phyloP scores from a whole-genome alignment of 37 sponge, comb jelly and placozoan genomes.

The Geodia barretti region DNA sequence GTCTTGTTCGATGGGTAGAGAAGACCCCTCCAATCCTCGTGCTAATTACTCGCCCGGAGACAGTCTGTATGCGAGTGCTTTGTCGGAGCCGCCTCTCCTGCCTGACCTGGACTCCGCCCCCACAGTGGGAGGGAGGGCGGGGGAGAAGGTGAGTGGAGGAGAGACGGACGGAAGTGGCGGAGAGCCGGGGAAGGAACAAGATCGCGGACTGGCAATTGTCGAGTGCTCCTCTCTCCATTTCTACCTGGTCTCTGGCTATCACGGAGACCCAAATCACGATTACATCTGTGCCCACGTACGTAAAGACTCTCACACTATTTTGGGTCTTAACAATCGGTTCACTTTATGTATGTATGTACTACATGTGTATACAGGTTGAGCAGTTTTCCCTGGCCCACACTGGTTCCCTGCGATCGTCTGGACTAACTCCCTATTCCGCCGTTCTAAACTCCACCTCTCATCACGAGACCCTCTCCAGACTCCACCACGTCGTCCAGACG shows the following conservation, averaged over 20 bases:
- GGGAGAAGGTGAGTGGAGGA: not conserved
- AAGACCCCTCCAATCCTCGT: not conserved
- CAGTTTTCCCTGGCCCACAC: conserved; percentile 42
- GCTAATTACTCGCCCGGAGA: not conserved
- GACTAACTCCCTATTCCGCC: conserved; percentile 1
- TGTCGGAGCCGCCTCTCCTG: conserved; percentile 17
- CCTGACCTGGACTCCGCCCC: conserved; percentile 22
- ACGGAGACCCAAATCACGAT: conserved; percentile 46
- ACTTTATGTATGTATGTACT: no score
- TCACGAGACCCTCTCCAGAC: not conserved
- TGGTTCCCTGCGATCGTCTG: conserved; percentile 22
- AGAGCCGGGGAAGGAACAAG: not conserved
- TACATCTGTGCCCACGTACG: conserved; percentile 47
- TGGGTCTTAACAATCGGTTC: not conserved
- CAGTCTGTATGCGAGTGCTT: conserved; percentile 16
- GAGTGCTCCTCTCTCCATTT: conserved; percentile 24
- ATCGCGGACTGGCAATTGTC: conserved; percentile 20
- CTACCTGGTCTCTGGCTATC: conserved; percentile 45
- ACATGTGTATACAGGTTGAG: conserved; percentile 34
- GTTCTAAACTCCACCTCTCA: conserved; percentile 4
- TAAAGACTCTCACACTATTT: not conserved
- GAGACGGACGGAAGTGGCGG: not conserved
- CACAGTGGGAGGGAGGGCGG: not conserved
- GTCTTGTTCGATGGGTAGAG: no score
- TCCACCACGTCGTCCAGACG: conserved; percentile 14